A percentile compares a stretch with the other conserved stretches of the same genome.
Conservation (phyloP, 2,888 invertebrate species). For the Standfussiana lucernea region DNA sequence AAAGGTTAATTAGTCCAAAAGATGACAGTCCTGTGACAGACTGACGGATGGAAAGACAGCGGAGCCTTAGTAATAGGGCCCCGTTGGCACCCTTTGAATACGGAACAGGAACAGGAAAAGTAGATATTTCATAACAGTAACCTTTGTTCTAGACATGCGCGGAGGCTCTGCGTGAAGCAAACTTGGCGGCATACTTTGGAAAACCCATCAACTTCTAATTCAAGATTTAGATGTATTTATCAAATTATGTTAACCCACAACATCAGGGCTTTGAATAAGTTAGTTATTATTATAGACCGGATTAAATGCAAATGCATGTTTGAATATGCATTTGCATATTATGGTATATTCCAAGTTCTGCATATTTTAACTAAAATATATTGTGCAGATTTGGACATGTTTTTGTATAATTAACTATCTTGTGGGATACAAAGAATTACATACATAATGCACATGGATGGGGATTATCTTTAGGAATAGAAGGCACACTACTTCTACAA, state of each 20-base stretch:
- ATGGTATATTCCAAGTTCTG: neutral
- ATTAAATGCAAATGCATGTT: conserved; percentile 9
- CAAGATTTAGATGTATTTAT: conserved; percentile 72
- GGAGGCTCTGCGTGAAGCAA: conserved; percentile 99
- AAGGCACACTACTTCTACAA: neutral
- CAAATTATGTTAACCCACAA: conserved; percentile 65
- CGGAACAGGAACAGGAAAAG: no score
- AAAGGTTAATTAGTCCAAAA: neutral
- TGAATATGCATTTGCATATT: conserved; percentile 8
- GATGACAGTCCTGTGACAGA: neutral
- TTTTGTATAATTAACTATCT: neutral
- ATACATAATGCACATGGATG: neutral
- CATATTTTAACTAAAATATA: neutral
- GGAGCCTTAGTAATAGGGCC: neutral
- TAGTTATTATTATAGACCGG: conserved; percentile 49
- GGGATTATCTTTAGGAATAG: neutral
- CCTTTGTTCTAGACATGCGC: conserved; percentile 95
- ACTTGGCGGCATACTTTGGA: conserved; percentile 98
- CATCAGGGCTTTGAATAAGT: conserved; percentile 70
- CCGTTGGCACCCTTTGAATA: neutral
- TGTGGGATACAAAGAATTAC: neutral
- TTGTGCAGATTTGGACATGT: neutral
- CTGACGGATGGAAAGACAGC: neutral
- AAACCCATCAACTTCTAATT: conserved; percentile 99
- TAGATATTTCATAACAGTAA: neutral